These are phyloP conservation scores for Apotomis turbidana DNA, from an alignment of 2,888 invertebrate species.

Conservation along the genomic window DNA sequence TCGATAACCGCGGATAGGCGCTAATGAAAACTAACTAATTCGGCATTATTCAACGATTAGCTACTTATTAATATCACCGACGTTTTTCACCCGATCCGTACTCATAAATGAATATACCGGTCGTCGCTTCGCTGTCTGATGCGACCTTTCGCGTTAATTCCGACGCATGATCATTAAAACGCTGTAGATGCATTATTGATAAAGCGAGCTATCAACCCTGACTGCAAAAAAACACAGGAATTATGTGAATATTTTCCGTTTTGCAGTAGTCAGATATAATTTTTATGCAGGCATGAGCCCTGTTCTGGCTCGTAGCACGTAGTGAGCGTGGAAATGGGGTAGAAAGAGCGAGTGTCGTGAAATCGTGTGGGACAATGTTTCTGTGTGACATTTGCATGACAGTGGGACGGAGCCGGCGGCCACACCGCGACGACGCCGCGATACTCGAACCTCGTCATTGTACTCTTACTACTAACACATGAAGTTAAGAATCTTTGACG, in stretches of 20 bases:
- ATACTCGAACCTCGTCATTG: neutral
- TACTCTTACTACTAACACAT: no score
- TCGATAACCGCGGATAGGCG: conserved; percentile 1
- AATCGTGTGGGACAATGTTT: conserved; percentile 18
- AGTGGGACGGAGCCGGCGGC: neutral
- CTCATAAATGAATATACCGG: neutral
- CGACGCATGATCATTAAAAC: conserved; percentile 17
- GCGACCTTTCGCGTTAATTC: conserved; percentile 32
- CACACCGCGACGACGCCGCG: neutral
- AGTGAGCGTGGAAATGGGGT: conserved; percentile 10
- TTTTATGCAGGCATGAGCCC: neutral
- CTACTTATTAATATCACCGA: conserved; percentile 26
- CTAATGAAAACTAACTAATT: conserved; percentile 23
- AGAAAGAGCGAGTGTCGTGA: conserved; percentile 20
- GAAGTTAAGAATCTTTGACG: no score
- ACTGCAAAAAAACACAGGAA: conserved; percentile 16
- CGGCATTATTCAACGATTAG: conserved; percentile 25
- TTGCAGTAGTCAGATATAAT: neutral
- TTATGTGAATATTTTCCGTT: conserved; percentile 13
- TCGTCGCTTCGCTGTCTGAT: conserved; percentile 13
- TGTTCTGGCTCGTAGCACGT: neutral
- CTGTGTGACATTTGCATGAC: conserved; percentile 17
- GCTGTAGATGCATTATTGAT: conserved; percentile 35
- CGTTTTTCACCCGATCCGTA: conserved; percentile 13
- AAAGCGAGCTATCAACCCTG: conserved; percentile 27